phyloP scores from a whole-genome alignment of 1,140 invertebrate species.

The Brachionus rubens region DNA sequence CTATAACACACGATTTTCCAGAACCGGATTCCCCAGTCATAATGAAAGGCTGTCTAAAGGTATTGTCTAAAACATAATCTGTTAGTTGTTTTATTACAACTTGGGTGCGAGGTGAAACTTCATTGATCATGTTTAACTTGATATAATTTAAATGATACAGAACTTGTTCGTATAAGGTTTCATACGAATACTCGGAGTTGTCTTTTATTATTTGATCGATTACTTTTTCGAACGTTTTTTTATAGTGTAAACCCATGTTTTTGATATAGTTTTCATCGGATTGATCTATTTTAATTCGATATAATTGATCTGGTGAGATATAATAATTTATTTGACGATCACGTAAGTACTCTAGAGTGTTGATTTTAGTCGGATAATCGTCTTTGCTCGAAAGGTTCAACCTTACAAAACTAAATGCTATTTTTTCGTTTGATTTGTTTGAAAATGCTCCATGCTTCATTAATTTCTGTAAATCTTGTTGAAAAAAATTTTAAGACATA shows the following conservation, averaged over 20 bases:
- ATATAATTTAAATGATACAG: constrained; percentile 36
- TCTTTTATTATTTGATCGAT: not conserved
- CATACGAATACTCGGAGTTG: not conserved
- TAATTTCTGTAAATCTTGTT: not conserved
- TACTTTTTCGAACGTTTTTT: constrained; percentile 19
- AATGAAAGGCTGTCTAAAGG: constrained; percentile 23
- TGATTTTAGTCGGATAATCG: not conserved
- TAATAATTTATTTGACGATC: constrained; percentile 23
- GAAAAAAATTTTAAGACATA: not conserved
- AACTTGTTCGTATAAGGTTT: constrained; percentile 6
- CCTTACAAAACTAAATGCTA: not conserved
- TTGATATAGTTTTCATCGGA: constrained; percentile 12
- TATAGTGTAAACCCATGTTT: constrained; percentile 24
- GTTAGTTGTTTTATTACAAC: not conserved
- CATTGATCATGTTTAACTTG: constrained; percentile 3
- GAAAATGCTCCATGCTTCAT: constrained; percentile 7
- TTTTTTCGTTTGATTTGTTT: not conserved
- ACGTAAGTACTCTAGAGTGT: constrained; percentile 20
- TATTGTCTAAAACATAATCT: constrained; percentile 40
- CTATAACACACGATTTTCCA: constrained; percentile 8
- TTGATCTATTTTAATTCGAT: constrained; percentile 10
- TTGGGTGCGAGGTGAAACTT: not conserved
- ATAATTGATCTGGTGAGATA: constrained; percentile 23
- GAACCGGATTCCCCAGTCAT: constrained; percentile 4
- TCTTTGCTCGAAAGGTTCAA: not conserved